Conservation (phyloP, 1,140 invertebrate genomes). For the Scylla paramamosain region DNA sequence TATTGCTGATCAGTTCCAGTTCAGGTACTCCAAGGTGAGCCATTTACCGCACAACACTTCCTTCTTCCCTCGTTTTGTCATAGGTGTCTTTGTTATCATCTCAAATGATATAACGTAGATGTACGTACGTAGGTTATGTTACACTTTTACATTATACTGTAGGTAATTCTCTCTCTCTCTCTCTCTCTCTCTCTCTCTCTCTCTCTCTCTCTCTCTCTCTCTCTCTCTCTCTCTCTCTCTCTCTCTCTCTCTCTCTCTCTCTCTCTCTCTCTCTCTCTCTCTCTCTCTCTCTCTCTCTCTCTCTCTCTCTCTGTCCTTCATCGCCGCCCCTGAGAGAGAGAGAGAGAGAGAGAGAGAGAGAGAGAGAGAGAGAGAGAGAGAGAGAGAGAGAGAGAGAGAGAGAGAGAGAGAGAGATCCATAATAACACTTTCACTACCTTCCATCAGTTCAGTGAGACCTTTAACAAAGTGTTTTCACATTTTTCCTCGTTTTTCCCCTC, state of each 20-base stretch:
- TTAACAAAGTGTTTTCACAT: background rate
- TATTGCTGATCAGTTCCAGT: slow-evolving; percentile 26
- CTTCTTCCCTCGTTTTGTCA: too few species aligned
- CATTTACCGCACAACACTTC: background rate
- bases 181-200: slow-evolving; percentile 4
- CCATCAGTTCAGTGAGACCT: too few species aligned
- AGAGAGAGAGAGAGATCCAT: slow-evolving; percentile 19
- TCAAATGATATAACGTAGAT: too few species aligned
- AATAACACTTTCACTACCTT: too few species aligned
- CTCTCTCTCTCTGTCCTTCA: background rate
- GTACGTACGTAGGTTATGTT: too few species aligned
- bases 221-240: background rate
- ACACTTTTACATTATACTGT: too few species aligned
- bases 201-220: background rate
- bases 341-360: too few species aligned
- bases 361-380: too few species aligned
- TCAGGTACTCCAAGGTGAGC: slow-evolving; percentile 2
- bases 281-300: background rate
- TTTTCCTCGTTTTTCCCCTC: background rate
- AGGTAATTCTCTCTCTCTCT: background rate
- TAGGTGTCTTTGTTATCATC: too few species aligned
- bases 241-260: background rate
- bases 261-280: background rate
- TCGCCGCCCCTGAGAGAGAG: too few species aligned
- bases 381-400: background rate